Conservation (phyloP, 2,888 invertebrate genomes). For the Isotomurus palustris region DNA sequence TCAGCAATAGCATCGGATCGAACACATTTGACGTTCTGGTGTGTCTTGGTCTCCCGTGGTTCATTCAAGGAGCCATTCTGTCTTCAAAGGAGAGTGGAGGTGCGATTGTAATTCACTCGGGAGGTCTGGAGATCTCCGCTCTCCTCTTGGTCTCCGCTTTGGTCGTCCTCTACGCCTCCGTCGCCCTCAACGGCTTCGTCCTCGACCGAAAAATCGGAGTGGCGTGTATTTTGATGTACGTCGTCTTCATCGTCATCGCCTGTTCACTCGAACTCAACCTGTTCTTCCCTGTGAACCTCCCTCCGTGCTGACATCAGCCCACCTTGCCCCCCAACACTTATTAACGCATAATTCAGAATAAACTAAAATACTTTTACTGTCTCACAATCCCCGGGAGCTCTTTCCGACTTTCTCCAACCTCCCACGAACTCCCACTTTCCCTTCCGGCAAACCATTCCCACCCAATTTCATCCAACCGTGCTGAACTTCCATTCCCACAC, state of each 20-base stretch:
- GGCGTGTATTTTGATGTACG: conserved; percentile 80
- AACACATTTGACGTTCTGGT: conserved; percentile 86
- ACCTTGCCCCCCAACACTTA: no score
- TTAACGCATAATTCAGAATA: no score
- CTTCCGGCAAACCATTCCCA: no score
- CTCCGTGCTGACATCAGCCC: conserved; percentile 73
- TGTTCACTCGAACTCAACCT: conserved; percentile 88
- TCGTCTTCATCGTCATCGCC: conserved; percentile 77
- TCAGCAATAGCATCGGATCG: conserved; percentile 83
- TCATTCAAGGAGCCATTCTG: conserved; percentile 81
- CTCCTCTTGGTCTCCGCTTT: conserved; percentile 82
- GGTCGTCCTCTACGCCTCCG: conserved; percentile 74
- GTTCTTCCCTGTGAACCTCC: conserved; percentile 84
- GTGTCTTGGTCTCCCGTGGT: conserved; percentile 81
- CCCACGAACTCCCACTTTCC: no score
- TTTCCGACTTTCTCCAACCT: no score
- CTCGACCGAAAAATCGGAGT: conserved; percentile 76
- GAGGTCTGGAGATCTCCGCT: conserved; percentile 83
- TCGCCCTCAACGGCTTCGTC: conserved; percentile 78
- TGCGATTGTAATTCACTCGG: conserved; percentile 81
- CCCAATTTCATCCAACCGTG: no score
- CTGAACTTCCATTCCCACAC: no score
- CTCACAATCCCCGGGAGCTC: no score
- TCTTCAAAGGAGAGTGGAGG: conserved; percentile 67
- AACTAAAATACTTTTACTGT: no score